These are phyloP conservation scores for Apamea epomidion DNA, from an alignment of 2,888 invertebrate genomes.

Conservation along the genomic window DNA sequence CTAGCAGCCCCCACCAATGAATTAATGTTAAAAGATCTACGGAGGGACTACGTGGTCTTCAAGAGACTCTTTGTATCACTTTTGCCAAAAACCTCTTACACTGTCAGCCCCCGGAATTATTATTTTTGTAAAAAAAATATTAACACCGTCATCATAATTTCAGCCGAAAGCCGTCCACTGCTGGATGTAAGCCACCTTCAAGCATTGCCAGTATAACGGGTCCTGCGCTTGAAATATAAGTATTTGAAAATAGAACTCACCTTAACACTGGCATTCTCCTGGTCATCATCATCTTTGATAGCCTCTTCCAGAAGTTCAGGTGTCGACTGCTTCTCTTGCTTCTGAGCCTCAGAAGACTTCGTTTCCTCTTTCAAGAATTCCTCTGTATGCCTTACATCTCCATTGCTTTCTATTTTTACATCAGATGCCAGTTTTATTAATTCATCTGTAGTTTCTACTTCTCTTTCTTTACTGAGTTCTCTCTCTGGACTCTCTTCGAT, in stretches of 20 bases:
- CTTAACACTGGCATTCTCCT: slow-evolving; percentile 84
- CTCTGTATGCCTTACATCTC: slow-evolving; percentile 75
- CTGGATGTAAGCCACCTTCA: neutral
- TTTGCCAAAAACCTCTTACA: neutral
- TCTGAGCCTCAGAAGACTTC: slow-evolving; percentile 69
- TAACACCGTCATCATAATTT: neutral
- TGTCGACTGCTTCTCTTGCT: slow-evolving; percentile 76
- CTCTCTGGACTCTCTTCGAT: slow-evolving; percentile 52
- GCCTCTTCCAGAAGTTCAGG: slow-evolving; percentile 84
- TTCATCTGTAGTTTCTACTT: slow-evolving; percentile 64
- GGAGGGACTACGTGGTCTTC: neutral
- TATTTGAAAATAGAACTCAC: slow-evolving; percentile 71
- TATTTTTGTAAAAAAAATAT: neutral
- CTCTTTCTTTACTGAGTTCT: slow-evolving; percentile 52
- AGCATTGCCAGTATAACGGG: neutral
- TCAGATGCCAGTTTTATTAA: slow-evolving; percentile 71
- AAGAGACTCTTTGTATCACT: neutral
- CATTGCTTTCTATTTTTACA: slow-evolving; percentile 70
- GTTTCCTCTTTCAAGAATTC: slow-evolving; percentile 79
- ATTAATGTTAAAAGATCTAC: neutral
- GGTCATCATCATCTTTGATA: slow-evolving; percentile 76
- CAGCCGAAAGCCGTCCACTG: neutral
- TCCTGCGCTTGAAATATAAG: neutral
- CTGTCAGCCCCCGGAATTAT: neutral
- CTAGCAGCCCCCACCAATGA: neutral